Conservation (phyloP, 2,797 vertebrate genomes). For the Tamandua tetradactyla region DNA sequence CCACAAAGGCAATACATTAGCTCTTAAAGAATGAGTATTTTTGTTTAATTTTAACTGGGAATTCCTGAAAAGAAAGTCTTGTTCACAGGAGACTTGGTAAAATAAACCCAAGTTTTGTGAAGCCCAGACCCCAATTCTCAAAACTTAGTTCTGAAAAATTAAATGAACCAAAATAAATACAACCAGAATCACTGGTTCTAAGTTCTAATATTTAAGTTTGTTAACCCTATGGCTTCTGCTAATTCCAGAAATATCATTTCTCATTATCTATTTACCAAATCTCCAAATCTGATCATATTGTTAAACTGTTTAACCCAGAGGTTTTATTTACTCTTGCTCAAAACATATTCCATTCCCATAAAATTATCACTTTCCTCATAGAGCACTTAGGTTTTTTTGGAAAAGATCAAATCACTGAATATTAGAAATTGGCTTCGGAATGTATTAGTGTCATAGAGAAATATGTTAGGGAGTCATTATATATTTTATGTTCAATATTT, state of each 20-base stretch:
- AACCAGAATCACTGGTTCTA: not conserved
- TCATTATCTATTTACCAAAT: not conserved
- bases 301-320: not conserved
- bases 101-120: not conserved
- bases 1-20: not conserved
- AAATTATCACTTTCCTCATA: not conserved
- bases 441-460: not conserved
- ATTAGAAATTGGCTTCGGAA: conserved; percentile 7
- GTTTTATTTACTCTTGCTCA: not conserved
- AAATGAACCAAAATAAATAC: not conserved
- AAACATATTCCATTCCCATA: not conserved
- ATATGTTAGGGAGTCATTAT: not conserved
- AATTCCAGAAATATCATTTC: not conserved
- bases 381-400: not conserved
- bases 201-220: not conserved
- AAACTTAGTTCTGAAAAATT: too few species aligned
- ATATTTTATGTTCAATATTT: not conserved
- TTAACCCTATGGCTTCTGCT: not conserved
- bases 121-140: not conserved
- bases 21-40: not conserved
- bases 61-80: not conserved
- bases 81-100: not conserved
- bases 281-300: not conserved
- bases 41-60: not conserved
- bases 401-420: not conserved